These are phyloP conservation scores for Antedon mediterranea DNA, from an alignment of 53 echinoderm and acorn worm species.

Conservation along the genomic window DNA sequence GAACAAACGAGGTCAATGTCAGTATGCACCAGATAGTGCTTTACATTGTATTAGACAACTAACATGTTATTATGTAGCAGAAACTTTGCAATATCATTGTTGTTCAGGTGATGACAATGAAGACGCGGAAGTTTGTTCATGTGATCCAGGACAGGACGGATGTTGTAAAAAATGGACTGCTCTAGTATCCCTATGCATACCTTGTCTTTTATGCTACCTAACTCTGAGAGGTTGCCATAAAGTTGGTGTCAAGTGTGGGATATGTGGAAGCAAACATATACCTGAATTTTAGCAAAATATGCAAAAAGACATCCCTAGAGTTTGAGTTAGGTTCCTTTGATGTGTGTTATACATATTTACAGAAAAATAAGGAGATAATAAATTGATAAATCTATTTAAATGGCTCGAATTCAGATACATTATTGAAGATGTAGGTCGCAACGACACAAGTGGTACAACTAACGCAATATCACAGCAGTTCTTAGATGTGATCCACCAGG, in stretches of 20 bases:
- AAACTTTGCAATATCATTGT: constrained; percentile 82
- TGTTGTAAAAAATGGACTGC: constrained; percentile 79
- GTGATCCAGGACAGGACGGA: constrained; percentile 34
- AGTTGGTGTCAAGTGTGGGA: constrained; percentile 87
- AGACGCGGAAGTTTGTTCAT: constrained; percentile 72
- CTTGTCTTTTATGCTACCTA: constrained; percentile 96
- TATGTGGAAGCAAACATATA: constrained; percentile 92
- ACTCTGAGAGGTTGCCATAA: constrained; percentile 82
- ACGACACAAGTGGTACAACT: no score
- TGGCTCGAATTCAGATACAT: no score
- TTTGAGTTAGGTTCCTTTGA: no score
- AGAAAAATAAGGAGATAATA: no score
- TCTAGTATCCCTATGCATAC: constrained; percentile 76
- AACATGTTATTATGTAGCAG: constrained; percentile 59
- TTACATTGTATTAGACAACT: constrained; percentile 44
- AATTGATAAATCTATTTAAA: no score
- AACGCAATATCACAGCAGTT: no score
- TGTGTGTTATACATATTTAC: no score
- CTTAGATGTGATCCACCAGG: no score
- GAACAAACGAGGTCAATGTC: constrained; percentile 71
- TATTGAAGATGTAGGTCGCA: no score
- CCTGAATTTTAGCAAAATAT: constrained; percentile 24
- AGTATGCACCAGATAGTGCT: constrained; percentile 70
- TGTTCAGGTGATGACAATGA: constrained; percentile 72
- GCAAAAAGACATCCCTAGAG: no score